Evolutionary conservation across 2,113 vertebrate genomes (phyloP).

Genomic region (Myanophis thanlyinensis): DNA sequence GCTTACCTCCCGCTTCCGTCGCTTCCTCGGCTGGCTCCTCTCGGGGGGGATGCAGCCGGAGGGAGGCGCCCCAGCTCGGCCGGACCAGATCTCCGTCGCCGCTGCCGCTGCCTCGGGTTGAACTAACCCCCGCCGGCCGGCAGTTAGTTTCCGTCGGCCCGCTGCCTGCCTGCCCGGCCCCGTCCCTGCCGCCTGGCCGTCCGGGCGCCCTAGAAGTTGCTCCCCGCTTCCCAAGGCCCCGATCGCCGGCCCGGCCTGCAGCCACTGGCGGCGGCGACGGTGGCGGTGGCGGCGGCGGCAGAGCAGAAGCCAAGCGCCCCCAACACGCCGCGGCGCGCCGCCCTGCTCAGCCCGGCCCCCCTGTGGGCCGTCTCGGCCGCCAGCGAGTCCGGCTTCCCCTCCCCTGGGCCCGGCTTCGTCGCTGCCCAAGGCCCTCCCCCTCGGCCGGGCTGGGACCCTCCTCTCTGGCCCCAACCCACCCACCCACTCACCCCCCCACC

Average conservation of each 20-base stretch:
- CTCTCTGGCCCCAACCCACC: background rate
- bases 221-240: conserved; percentile 14
- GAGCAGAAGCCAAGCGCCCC: background rate
- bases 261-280: background rate
- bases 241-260: conserved; percentile 15
- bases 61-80: conserved; percentile 22
- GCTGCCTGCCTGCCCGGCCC: background rate
- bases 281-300: background rate
- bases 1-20: background rate
- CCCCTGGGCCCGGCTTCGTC: background rate
- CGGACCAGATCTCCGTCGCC: background rate
- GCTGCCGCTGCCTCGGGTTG: background rate
- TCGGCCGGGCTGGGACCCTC: background rate
- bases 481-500: too few species aligned
- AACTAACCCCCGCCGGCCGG: background rate
- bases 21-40: background rate
- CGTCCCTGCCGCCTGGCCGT: background rate
- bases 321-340: background rate
- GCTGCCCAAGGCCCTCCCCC: background rate
- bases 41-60: background rate
- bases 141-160: background rate
- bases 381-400: background rate
- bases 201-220: conserved; percentile 8
- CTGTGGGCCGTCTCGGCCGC: conserved; percentile 27
- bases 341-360: conserved; percentile 12